Conservation (phyloP, 2,888 invertebrate species). For the Halocaridina rubra region DNA sequence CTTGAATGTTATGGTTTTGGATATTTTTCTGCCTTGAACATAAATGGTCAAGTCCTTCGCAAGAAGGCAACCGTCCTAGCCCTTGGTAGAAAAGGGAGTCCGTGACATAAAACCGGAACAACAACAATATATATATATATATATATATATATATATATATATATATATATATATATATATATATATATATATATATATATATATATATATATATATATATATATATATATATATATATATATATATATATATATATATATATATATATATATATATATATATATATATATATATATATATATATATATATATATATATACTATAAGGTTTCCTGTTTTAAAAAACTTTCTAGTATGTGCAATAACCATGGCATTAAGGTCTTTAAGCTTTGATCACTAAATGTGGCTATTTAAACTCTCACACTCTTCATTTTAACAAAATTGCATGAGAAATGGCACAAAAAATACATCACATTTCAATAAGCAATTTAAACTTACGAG, state of each 20-base stretch:
- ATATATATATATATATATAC: not conserved
- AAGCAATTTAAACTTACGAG: too few species aligned
- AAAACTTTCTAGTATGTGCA: not conserved
- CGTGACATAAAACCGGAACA: too few species aligned
- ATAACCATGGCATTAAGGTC: not conserved
- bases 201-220: not conserved
- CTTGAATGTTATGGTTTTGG: not conserved
- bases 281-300: not conserved
- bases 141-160: not conserved
- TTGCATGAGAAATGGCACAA: too few species aligned
- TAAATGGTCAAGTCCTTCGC: too few species aligned
- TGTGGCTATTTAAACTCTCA: too few species aligned
- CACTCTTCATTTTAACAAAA: too few species aligned
- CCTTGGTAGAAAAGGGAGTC: too few species aligned
- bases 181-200: not conserved
- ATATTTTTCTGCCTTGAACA: too few species aligned
- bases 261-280: not conserved
- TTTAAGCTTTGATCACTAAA: not conserved
- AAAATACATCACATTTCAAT: too few species aligned
- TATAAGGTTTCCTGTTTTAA: not conserved
- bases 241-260: not conserved
- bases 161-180: not conserved
- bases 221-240: slow-evolving; percentile 1
- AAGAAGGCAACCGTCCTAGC: too few species aligned
- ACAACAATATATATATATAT: not conserved